phyloP scores from a whole-genome alignment of 2,888 invertebrate genomes.

The Ophioninae sp. region DNA sequence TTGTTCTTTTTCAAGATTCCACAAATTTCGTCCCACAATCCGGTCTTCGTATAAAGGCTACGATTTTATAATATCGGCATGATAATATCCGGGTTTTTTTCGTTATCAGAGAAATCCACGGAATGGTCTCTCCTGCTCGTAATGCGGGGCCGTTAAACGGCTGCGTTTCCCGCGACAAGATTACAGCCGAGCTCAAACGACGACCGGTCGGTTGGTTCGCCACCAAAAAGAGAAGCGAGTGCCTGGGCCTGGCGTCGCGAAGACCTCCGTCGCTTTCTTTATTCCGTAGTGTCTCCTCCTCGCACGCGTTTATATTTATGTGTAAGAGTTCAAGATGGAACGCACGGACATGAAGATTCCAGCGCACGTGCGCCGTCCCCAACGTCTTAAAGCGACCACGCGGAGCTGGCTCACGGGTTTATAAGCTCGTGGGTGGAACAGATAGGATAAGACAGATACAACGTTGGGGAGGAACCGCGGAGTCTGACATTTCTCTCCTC shows the following conservation, averaged over 20 bases:
- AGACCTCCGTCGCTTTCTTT: slow-evolving; percentile 24
- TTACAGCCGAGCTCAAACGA: slow-evolving; percentile 45
- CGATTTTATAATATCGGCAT: too few relatives aligned
- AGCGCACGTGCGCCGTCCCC: slow-evolving; percentile 47
- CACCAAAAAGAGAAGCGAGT: slow-evolving; percentile 45
- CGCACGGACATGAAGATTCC: slow-evolving; percentile 36
- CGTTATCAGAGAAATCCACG: slow-evolving; percentile 51
- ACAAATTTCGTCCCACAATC: too few relatives aligned
- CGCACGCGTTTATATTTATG: neutral
- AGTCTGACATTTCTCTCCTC: slow-evolving; percentile 42
- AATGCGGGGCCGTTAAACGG: slow-evolving; percentile 34
- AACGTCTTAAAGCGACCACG: slow-evolving; percentile 28
- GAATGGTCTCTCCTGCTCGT: slow-evolving; percentile 36
- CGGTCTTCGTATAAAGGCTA: too few relatives aligned
- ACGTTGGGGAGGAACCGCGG: slow-evolving; percentile 70
- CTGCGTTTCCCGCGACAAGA: slow-evolving; percentile 59
- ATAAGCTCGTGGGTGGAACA: slow-evolving; percentile 71
- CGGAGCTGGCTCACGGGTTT: slow-evolving; percentile 33
- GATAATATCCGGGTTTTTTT: slow-evolving; percentile 1
- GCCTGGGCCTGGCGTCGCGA: slow-evolving; percentile 2
- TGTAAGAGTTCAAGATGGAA: slow-evolving; percentile 22
- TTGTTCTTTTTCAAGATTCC: too few relatives aligned
- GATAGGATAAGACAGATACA: slow-evolving; percentile 71
- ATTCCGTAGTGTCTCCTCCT: neutral
- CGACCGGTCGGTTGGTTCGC: slow-evolving; percentile 20